phyloP scores from a whole-genome alignment of 2,888 invertebrate species.

The Papilio gigon region DNA sequence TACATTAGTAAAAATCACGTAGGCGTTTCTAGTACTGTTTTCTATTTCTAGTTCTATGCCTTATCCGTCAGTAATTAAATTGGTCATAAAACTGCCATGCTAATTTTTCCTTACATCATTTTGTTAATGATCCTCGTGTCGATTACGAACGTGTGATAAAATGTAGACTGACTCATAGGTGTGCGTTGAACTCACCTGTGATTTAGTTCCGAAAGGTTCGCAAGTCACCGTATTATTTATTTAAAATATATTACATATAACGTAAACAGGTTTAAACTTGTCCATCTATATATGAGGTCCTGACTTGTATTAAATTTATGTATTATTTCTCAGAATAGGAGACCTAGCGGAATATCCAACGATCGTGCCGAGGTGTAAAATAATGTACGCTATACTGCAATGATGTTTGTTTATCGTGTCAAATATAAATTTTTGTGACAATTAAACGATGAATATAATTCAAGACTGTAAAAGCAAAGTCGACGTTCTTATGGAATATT shows the following conservation, averaged over 20 bases:
- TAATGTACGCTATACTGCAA: neutral
- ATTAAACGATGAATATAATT: neutral
- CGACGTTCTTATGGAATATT: slow-evolving; percentile 52
- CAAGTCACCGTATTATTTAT: too few species aligned
- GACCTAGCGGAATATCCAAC: neutral
- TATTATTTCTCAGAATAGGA: too few species aligned
- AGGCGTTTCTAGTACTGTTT: too few species aligned
- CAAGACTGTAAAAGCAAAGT: slow-evolving; percentile 34
- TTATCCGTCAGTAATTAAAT: slow-evolving; percentile 19
- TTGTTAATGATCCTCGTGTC: slow-evolving; percentile 32
- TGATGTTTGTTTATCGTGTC: neutral
- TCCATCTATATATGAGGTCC: too few species aligned
- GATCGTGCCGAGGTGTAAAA: too few species aligned
- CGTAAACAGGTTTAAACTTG: too few species aligned
- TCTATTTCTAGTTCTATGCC: slow-evolving; percentile 11
- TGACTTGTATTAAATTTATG: too few species aligned
- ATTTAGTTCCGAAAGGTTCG: neutral
- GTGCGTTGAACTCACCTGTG: slow-evolving; percentile 11
- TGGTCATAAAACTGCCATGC: slow-evolving; percentile 18
- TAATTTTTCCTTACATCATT: slow-evolving; percentile 24
- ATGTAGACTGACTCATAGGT: slow-evolving; percentile 26
- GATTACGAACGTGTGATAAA: slow-evolving; percentile 22
- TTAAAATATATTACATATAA: neutral
- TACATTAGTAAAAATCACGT: too few species aligned
- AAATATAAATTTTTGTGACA: neutral